Percentiles rank a stretch among this genome's conserved stretches.
These are phyloP conservation scores for Myotis findleyi DNA, from an alignment of 2,797 vertebrate genomes.

Conservation along the genomic window DNA sequence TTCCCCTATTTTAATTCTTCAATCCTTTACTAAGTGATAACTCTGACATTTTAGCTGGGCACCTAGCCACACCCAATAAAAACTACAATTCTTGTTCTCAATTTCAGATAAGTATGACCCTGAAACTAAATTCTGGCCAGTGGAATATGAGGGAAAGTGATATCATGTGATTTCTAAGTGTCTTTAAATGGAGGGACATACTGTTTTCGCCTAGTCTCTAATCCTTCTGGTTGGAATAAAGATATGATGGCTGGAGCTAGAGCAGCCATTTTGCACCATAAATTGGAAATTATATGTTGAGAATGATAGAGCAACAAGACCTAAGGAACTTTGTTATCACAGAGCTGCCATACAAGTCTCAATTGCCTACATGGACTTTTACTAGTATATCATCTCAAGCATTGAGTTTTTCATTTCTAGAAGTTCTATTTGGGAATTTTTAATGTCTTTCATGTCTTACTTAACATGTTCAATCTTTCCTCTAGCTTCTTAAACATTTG, in stretches of 20 bases:
- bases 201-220: not conserved
- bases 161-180: slow-evolving; percentile 13
- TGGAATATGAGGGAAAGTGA: slow-evolving; percentile 1
- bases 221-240: not conserved
- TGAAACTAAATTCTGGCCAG: slow-evolving; percentile 13
- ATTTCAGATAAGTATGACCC: slow-evolving; percentile 46
- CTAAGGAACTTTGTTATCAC: not conserved
- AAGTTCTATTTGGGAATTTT: slow-evolving; percentile 38
- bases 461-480: slow-evolving; percentile 18
- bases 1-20: not conserved
- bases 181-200: slow-evolving; percentile 13
- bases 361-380: not conserved
- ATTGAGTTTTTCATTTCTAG: slow-evolving; percentile 4
- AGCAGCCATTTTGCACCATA: slow-evolving; percentile 18
- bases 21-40: slow-evolving; percentile 37
- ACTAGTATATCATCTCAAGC: not conserved
- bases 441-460: not conserved
- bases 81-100: slow-evolving; percentile 9
- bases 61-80: slow-evolving; percentile 22
- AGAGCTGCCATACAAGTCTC: not conserved
- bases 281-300: slow-evolving; percentile 23
- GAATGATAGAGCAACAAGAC: not conserved
- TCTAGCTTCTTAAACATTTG: not conserved
- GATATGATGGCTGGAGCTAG: not conserved
- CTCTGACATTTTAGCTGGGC: slow-evolving; percentile 19